Evolutionary conservation across 1,140 invertebrate species (phyloP).

Genomic region (Bombus confusus): DNA sequence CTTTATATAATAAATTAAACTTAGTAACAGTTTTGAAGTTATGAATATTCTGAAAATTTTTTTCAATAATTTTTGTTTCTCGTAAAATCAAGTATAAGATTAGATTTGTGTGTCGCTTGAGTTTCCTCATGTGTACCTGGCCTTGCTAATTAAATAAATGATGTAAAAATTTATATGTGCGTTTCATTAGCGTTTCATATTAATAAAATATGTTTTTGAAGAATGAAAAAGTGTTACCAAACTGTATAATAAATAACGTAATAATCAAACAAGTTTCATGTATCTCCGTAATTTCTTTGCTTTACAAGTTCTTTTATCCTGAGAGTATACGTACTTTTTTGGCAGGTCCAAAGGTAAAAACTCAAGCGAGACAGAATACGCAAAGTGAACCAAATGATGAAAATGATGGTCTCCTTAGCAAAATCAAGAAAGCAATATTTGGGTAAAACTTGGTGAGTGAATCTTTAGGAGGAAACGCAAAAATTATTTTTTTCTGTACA

Average conservation of each 20-base stretch:
- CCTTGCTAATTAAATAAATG: constrained; percentile 56
- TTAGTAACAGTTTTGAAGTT: background rate
- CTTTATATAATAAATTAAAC: constrained; percentile 3
- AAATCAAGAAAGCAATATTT: constrained; percentile 87
- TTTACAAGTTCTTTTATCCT: constrained; percentile 7
- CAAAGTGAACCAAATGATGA: constrained; percentile 61
- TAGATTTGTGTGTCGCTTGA: constrained; percentile 74
- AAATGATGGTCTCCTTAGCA: constrained; percentile 83
- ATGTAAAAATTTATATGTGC: constrained; percentile 55
- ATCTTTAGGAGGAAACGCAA: background rate
- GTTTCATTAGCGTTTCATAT: constrained; percentile 59
- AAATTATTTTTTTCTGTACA: background rate
- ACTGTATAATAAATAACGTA: background rate
- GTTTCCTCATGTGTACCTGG: constrained; percentile 70
- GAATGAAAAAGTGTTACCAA: constrained; percentile 4
- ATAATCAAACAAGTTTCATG: background rate
- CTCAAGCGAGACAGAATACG: constrained; percentile 81
- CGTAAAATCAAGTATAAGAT: background rate
- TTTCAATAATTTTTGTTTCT: constrained; percentile 4
- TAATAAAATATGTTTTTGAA: background rate
- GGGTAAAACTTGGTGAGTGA: constrained; percentile 78
- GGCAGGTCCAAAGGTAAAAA: constrained; percentile 81
- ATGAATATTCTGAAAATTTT: constrained; percentile 3
- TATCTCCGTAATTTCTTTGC: background rate
- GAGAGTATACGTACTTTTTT: constrained; percentile 71